Evolutionary conservation across 1,140 invertebrate species (phyloP), one percentile per base, ranked within the genome.

Genomic region (Diuraphis noxia): DNA sequence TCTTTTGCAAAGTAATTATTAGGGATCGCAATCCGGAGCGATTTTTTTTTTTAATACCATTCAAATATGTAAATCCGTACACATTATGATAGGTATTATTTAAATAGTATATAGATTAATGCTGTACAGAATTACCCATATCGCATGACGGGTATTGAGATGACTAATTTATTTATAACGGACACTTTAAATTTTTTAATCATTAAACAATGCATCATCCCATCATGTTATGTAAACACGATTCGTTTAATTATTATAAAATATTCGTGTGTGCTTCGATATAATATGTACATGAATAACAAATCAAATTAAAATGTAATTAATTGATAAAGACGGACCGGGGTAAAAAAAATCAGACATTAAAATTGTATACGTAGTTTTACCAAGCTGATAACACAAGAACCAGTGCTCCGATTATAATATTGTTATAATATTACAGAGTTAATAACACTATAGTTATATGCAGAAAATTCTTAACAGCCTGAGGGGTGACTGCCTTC

Each of bases 161-260:
- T 38, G 34, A 79, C 77, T 79, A 79, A 79, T 79, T 36, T 38
- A 79, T 79, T 36, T 79, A 23, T 81, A 81, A 38, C 21, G 38
- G 21, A 40, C 36, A 38, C 30, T 81, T 38, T 81, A 81, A 23
- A 38, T 38, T 81, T 81, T 72, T 72, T 72, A 72, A 72, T 72
- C 56, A 72, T 72, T 63, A 63, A 9, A 36, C 72, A 38, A 40
- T 38, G 79, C 79, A 25, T 81, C 38, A 43, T 43, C 34, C 79
- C 1, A 21, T 21, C 46, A 7, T 49, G 23, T 49, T 17, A 81
- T 25, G 77, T 25, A 81, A 40, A 81, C 79, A 25, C 79, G 38
- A 13, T 81, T 81, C 19, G 79, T 81, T 81, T 81, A 81, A 81
- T 81, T 38, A 81, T 23, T 38, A 81, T 81, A 81, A 40, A 81